Base-by-base conservation (phyloP, 2,888 invertebrate species). In the Venustoraphidia nigricollis region DNA sequence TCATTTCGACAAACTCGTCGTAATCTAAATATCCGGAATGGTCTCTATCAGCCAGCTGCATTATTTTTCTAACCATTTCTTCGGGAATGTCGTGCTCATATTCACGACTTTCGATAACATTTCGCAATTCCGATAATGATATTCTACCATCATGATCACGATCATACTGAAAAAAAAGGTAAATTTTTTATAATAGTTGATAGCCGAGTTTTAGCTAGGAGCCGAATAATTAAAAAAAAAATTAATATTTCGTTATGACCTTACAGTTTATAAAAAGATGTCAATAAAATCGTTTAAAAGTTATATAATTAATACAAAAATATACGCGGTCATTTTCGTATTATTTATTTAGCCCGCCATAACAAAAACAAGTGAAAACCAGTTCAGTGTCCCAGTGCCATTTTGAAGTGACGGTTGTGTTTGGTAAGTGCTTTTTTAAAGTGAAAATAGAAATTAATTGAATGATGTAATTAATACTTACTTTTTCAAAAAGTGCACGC, bases 1-100 rank as follows among this genome's bases (percentile, higher is more conserved):
- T 76, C 81, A 85, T 81, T 38, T 76, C 75, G 34, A 82, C 75
- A 56, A 86, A 85, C 67, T 87, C 86, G 14, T 74, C 69, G 58
- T 79, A 83, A 59, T 83, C 80, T 47, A 87, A 66, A 55, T 72
- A 74, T 4, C 82, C 81, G 41, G 82, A 79, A 52, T 71, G 67
- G 60, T 83, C 73, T 37, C 60, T 56, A 64, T 88, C 88, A 0
- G 77, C 77, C 45, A 77, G 68, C 6, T 64, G 63, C 69, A 86
- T 72, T 54, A 88, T 82, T 62, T 77, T 76, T 46, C 73, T 71
- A 5, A 83, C 77, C 37, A 81, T 74, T 51, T 77, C 71, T 38
- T 75, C 70, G 1, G 86, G 85, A 40, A 87, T 73, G 53, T 86
- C 83, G 52, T 79, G 72, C 44, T 75, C 75, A 60, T 77, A 79